Percentiles rank a stretch among this genome's conserved stretches.
These are phyloP conservation scores for Dascillus cervinus DNA, from an alignment of 2,888 invertebrate species.

Conservation along the genomic window DNA sequence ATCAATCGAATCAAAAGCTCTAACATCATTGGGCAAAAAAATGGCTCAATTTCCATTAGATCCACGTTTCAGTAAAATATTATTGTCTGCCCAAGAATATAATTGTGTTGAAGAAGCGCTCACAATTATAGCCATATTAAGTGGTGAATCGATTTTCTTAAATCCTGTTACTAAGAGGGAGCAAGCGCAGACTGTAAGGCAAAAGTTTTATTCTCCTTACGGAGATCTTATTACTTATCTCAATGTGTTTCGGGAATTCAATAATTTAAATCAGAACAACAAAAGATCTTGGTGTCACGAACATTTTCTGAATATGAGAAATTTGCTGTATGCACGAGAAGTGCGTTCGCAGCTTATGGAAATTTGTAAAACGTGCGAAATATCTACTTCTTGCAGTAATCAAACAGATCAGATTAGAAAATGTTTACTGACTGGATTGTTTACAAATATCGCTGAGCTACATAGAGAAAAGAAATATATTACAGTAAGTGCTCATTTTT, in stretches of 20 bases:
- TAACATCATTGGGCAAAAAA: conserved; percentile 72
- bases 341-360: conserved; percentile 72
- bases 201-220: conserved; percentile 74
- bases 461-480: conserved; percentile 63
- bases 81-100: conserved; percentile 68
- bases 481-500: conserved; percentile 45
- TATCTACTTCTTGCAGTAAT: conserved; percentile 58
- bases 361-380: conserved; percentile 51
- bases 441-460: conserved; percentile 79
- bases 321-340: conserved; percentile 72
- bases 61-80: conserved; percentile 76
- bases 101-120: conserved; percentile 75
- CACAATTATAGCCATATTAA: conserved; percentile 79
- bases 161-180: conserved; percentile 68
- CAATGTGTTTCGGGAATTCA: conserved; percentile 78
- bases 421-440: conserved; percentile 74
- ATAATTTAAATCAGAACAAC: conserved; percentile 45
- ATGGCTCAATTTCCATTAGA: conserved; percentile 92
- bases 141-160: conserved; percentile 79
- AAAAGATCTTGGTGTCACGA: conserved; percentile 84
- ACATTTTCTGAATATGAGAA: conserved; percentile 76
- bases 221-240: conserved; percentile 91
- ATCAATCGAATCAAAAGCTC: conserved; percentile 47
- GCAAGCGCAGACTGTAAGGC: conserved; percentile 62
- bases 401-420: conserved; percentile 61